Percentiles rank a stretch among this genome's conserved stretches.
phyloP scores from a whole-genome alignment of 2,888 invertebrate genomes.

The Pocota personata region DNA sequence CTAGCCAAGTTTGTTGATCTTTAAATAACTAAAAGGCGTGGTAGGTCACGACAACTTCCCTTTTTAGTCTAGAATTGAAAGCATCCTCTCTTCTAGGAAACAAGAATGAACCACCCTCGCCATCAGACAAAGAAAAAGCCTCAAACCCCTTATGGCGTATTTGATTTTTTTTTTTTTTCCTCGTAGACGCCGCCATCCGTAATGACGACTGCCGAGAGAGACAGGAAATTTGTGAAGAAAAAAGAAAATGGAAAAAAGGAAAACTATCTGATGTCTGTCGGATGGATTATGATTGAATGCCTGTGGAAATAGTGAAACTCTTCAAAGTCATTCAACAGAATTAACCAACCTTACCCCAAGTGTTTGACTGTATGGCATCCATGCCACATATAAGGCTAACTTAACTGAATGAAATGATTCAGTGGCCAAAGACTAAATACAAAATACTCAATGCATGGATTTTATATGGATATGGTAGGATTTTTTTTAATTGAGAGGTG shows the following conservation, averaged over 20 bases:
- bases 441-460: background rate
- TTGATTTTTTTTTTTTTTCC: conserved; percentile 2
- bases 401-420: conserved; percentile 39
- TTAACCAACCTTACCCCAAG: conserved; percentile 45
- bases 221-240: background rate
- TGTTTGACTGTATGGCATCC: conserved; percentile 27
- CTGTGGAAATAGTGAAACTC: conserved; percentile 13
- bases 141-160: conserved; percentile 26
- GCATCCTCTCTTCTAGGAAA: background rate
- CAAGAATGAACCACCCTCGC: background rate
- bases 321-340: conserved; percentile 46
- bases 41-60: conserved; percentile 21
- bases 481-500: too few species aligned
- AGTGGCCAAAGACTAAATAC: background rate
- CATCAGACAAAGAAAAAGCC: conserved; percentile 32
- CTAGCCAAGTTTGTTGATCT: conserved; percentile 25
- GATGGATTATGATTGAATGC: conserved; percentile 45
- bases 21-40: background rate
- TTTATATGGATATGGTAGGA: background rate
- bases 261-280: conserved; percentile 20
- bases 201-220: conserved; percentile 24
- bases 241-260: too few species aligned
- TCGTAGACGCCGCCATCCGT: conserved; percentile 15
- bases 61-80: background rate
- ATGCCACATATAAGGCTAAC: conserved; percentile 3